These are phyloP conservation scores for Xerus inauris DNA, from an alignment of 2,113 vertebrate species.

Conservation along the genomic window DNA sequence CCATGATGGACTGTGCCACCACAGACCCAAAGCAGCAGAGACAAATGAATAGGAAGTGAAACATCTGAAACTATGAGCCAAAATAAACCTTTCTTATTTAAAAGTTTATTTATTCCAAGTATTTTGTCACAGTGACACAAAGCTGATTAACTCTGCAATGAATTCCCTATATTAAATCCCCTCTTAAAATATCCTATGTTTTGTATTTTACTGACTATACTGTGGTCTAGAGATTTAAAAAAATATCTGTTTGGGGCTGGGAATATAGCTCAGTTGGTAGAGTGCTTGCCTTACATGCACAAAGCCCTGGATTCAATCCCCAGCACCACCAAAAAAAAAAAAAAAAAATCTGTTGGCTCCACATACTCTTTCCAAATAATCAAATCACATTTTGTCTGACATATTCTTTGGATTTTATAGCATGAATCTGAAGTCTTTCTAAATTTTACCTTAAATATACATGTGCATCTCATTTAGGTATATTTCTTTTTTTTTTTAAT, in stretches of 20 bases:
- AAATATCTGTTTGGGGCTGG: not conserved
- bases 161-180: not conserved
- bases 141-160: not conserved
- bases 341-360: not conserved
- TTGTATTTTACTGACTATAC: not conserved
- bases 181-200: not conserved
- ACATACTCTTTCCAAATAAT: not conserved
- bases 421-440: not conserved
- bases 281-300: too few species aligned
- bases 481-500: too few species aligned
- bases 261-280: too few species aligned
- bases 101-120: not conserved
- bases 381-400: not conserved
- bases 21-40: not conserved
- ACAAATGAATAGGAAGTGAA: too few species aligned
- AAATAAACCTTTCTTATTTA: not conserved
- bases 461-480: not conserved
- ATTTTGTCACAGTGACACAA: not conserved
- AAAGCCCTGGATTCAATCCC: too few species aligned
- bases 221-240: not conserved
- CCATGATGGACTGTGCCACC: not conserved
- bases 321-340: too few species aligned
- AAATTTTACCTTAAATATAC: not conserved
- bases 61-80: not conserved
- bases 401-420: not conserved